Percentiles rank a stretch among this genome's conserved stretches.
phyloP scores from a whole-genome alignment of 2,888 invertebrate genomes.

The Dynastes tityus region DNA sequence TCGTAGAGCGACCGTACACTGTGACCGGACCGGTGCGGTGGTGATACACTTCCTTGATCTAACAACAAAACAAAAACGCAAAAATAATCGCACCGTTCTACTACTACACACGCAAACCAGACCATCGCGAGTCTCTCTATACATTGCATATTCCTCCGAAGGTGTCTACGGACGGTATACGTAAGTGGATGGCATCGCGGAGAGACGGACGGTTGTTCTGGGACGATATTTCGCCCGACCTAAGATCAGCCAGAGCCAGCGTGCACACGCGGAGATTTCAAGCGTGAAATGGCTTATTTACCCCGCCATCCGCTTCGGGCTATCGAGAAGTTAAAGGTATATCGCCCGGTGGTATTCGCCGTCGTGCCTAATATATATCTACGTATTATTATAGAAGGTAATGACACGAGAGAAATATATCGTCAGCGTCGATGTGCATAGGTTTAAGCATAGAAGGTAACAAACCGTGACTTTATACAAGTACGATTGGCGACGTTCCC shows the following conservation, averaged over 20 bases:
- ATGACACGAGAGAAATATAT: too few relatives aligned
- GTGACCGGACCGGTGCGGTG: conserved; percentile 33
- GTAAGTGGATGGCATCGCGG: too few relatives aligned
- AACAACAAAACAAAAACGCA: conserved; percentile 8
- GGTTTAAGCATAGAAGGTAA: too few relatives aligned
- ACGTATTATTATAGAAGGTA: too few relatives aligned
- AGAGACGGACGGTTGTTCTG: too few relatives aligned
- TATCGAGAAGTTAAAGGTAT: neutral
- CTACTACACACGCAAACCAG: neutral
- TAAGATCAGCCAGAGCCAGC: conserved; percentile 23
- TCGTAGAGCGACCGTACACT: conserved; percentile 39
- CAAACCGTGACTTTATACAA: too few relatives aligned
- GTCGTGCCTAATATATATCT: neutral
- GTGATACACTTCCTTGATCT: conserved; percentile 52
- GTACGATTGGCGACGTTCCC: too few relatives aligned
- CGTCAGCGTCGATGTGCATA: too few relatives aligned
- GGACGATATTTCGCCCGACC: neutral
- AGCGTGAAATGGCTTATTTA: conserved; percentile 59
- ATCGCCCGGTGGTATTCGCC: conserved; percentile 1
- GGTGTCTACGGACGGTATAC: too few relatives aligned
- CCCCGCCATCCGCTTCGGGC: conserved; percentile 41
- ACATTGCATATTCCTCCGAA: too few relatives aligned
- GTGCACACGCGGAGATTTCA: conserved; percentile 53
- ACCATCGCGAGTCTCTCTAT: too few relatives aligned
- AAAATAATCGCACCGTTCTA: neutral